Evolutionary conservation across 2,888 invertebrate genomes (phyloP), one percentile per base, ranked within the genome.

Genomic region (Pterobdella sp.): DNA sequence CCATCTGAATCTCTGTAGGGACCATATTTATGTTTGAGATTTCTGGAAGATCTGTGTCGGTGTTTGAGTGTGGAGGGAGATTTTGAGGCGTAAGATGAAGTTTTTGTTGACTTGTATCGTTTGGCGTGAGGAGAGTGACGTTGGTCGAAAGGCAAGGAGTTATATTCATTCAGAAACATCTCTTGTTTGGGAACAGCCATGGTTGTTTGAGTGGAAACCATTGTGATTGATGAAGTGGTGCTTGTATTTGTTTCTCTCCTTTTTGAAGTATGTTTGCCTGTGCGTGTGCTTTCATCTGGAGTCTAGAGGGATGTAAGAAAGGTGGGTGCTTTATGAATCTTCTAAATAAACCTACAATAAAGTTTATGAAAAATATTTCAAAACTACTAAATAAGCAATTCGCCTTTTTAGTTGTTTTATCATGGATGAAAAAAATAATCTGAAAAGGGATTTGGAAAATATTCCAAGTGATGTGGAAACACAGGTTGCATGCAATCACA

Each of bases 81-180:
- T 7, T 22, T 56, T 22, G 60, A 56, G 60, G 60, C n/a, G 18
- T 22, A 26, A 4, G 60, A 56, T 7, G 60, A 26, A 22, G 60
- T 56, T 56, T 56, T 56, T 22, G 26, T 26, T 3, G 60, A 56
- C n/a, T 22, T 56, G 60, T 3, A 14, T 3, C 4, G 10, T 56
- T 26, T 56, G n/a, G 14, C 60, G 60, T n/a, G 60, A 56, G 60
- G 26, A 56, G 14, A 56, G 60, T n/a, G n/a, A n/a, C 60, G 60
- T 22, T 56, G 60, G 60, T 26, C 26, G 60, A 56, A 56, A 26
- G 60, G 60, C n/a, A 56, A 26, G 4, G 60, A 56, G 60, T 56
- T 22, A 26, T 56, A 56, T 22, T 22, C 26, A n/a, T 22, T 56
- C 3, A 3, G 4, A 26, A n/a, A 56, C n/a, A 3, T 22, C n/a